phyloP scores from a whole-genome alignment of 2,888 invertebrate species.

The Tachina grossa region DNA sequence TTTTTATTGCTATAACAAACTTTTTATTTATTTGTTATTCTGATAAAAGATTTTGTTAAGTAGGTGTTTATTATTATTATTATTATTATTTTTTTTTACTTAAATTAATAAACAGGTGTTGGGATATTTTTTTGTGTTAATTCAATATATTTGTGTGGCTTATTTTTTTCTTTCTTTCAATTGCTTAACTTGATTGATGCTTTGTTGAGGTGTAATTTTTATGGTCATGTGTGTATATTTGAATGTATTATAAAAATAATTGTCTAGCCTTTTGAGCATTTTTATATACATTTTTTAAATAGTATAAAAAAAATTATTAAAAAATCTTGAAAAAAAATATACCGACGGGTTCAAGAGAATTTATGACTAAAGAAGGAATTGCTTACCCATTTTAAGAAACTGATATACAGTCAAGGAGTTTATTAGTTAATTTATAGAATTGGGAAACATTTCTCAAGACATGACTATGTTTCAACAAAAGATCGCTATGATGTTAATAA shows the following conservation, averaged over 20 bases:
- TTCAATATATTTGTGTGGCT: slow-evolving; percentile 21
- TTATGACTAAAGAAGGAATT: too few species aligned
- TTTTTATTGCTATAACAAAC: background rate
- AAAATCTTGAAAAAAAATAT: background rate
- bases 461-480: too few species aligned
- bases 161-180: slow-evolving; percentile 11
- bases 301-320: background rate
- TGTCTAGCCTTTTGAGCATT: slow-evolving; percentile 17
- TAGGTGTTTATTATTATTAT: slow-evolving; percentile 55
- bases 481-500: too few species aligned
- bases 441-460: too few species aligned
- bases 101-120: slow-evolving; percentile 55
- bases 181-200: slow-evolving; percentile 28
- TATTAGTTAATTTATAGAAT: too few species aligned
- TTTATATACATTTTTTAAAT: background rate
- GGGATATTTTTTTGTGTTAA: slow-evolving; percentile 19
- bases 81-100: background rate
- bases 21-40: slow-evolving; percentile 10
- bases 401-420: too few species aligned
- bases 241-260: background rate
- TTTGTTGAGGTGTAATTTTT: slow-evolving; percentile 19
- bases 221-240: slow-evolving; percentile 21
- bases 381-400: too few species aligned
- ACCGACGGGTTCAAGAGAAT: slow-evolving; percentile 8
- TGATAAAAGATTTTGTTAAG: slow-evolving; percentile 40